phyloP scores from a whole-genome alignment of 2,797 vertebrate genomes.

The Dermochelys coriacea region DNA sequence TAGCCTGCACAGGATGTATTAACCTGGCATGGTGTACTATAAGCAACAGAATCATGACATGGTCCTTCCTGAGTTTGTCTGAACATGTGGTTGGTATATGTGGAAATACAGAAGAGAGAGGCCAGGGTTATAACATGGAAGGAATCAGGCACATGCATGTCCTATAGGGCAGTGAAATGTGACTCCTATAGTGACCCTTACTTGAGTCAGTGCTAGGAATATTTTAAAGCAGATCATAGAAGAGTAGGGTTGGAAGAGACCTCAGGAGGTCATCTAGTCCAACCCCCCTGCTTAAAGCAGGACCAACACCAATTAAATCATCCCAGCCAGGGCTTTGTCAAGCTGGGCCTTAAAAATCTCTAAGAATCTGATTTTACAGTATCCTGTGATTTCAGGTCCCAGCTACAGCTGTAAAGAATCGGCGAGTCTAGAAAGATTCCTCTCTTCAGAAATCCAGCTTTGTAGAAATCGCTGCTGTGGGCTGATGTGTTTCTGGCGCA shows the following conservation, averaged over 20 bases:
- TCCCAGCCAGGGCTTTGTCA: no score
- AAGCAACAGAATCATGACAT: rapidly evolving
- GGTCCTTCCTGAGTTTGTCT: rapidly evolving
- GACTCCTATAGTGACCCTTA: neutral
- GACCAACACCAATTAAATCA: no score
- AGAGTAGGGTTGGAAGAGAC: no score
- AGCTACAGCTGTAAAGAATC: neutral
- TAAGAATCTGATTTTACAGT: neutral
- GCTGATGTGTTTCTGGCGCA: neutral
- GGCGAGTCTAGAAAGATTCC: neutral
- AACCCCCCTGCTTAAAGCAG: no score
- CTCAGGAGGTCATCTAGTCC: no score
- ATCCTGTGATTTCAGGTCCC: neutral
- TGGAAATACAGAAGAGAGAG: neutral
- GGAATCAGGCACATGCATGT: rapidly evolving
- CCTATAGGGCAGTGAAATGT: rapidly evolving
- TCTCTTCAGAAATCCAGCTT: neutral
- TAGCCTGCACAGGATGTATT: neutral
- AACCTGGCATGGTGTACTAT: rapidly evolving
- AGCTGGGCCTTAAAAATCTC: no score
- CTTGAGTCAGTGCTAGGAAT: neutral
- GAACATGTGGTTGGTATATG: neutral
- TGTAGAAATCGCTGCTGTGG: neutral
- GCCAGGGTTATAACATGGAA: rapidly evolving
- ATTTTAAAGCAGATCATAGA: neutral